Conservation (phyloP, 1,140 invertebrate species). For the Episyrphus balteatus region DNA sequence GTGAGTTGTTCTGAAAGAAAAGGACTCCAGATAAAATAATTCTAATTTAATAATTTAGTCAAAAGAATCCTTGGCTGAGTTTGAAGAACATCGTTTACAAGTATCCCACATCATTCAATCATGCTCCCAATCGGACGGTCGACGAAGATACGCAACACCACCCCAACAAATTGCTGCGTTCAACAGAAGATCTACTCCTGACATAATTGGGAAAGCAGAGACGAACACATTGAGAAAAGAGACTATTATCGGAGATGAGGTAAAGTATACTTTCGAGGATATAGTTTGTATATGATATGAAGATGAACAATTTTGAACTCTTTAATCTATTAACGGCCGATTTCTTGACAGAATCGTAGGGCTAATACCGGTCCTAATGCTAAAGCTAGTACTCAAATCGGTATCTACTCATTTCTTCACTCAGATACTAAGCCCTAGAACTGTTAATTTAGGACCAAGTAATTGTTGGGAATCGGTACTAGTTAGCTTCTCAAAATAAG, state of each 20-base stretch:
- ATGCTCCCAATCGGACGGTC: slow-evolving; percentile 69
- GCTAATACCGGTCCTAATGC: no score
- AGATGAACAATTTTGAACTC: not conserved
- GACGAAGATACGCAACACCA: slow-evolving; percentile 68
- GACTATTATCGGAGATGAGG: slow-evolving; percentile 52
- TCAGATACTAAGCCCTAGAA: no score
- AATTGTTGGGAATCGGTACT: no score
- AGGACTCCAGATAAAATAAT: not conserved
- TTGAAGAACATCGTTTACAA: slow-evolving; percentile 71
- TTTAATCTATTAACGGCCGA: no score
- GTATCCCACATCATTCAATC: slow-evolving; percentile 76
- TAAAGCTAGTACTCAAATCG: no score
- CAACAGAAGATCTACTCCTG: slow-evolving; percentile 62
- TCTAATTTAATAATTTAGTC: slow-evolving; percentile 11
- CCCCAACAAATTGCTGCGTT: slow-evolving; percentile 79
- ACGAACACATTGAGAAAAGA: slow-evolving; percentile 50
- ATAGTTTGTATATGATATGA: no score
- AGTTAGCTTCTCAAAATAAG: no score
- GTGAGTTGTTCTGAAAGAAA: not conserved
- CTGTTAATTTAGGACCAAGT: no score
- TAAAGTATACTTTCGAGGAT: no score
- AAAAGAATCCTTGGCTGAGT: slow-evolving; percentile 43
- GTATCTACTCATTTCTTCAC: no score
- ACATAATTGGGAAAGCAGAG: slow-evolving; percentile 44
- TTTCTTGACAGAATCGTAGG: no score